phyloP scores from a whole-genome alignment of 2,113 vertebrate species.

The Otis tarda region DNA sequence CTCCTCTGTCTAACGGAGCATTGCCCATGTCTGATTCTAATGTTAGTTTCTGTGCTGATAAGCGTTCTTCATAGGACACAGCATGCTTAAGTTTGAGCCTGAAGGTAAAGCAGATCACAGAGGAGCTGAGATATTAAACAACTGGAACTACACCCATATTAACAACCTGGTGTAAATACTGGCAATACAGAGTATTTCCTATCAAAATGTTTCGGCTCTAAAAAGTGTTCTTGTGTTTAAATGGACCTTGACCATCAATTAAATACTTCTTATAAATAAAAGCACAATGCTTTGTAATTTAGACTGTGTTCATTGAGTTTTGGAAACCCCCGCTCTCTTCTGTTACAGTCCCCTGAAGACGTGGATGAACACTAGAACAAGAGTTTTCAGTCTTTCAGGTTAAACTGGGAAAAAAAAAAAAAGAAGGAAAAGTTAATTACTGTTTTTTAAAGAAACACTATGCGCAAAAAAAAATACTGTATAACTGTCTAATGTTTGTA shows the following conservation, averaged over 20 bases:
- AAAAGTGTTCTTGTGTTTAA: background rate
- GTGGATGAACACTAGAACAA: background rate
- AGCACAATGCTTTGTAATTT: background rate
- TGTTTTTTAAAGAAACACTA: background rate
- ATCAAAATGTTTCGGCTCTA: background rate
- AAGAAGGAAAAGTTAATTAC: too few species aligned
- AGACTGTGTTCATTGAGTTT: background rate
- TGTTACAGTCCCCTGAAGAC: background rate
- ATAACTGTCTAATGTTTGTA: background rate
- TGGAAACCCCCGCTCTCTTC: background rate
- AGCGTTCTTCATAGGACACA: background rate
- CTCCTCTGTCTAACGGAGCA: background rate
- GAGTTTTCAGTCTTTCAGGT: background rate
- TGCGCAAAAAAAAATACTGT: background rate
- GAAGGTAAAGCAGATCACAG: background rate
- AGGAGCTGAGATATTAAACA: background rate
- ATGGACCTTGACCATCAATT: background rate
- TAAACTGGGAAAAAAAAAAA: background rate
- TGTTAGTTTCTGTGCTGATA: background rate
- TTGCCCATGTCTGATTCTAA: background rate
- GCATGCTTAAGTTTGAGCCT: rapidly evolving
- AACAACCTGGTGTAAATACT: background rate
- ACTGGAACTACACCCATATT: background rate
- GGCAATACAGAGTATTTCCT: background rate
- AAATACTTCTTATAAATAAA: background rate